These are phyloP conservation scores for Ciconia maguari DNA, from an alignment of 2,113 vertebrate genomes.

Conservation along the genomic window DNA sequence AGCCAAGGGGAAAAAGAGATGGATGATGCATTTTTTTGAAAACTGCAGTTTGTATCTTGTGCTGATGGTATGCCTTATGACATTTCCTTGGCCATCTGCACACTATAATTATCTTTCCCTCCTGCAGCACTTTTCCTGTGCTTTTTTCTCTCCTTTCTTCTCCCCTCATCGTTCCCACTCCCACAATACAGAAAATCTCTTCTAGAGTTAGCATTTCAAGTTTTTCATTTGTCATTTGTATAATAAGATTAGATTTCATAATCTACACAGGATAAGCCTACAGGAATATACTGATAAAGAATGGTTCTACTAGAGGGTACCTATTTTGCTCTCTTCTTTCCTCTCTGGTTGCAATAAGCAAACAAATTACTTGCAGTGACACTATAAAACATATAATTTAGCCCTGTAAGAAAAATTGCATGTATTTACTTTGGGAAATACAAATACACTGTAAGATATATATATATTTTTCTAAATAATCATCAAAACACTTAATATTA, in stretches of 20 bases:
- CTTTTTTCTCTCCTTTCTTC: neutral
- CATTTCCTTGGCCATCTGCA: neutral
- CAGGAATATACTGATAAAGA: neutral
- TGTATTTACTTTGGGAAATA: neutral
- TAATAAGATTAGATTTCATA: neutral
- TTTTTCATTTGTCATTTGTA: neutral
- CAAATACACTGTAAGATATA: neutral
- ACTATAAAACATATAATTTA: neutral
- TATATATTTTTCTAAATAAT: neutral
- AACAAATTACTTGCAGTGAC: neutral
- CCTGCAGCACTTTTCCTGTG: neutral
- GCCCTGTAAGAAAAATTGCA: neutral
- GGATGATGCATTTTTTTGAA: neutral
- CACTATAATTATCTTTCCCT: neutral
- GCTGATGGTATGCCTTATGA: neutral
- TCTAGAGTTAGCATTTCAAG: neutral
- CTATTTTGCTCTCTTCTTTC: neutral
- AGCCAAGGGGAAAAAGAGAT: neutral
- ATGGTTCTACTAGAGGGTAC: neutral
- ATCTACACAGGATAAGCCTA: neutral
- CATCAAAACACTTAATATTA: neutral
- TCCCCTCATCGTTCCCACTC: neutral
- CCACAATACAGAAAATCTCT: neutral
- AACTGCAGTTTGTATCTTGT: neutral
- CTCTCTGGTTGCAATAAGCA: neutral